Evolutionary conservation across 1,140 invertebrate species (phyloP), one percentile per base, ranked within the genome.

Genomic region (Leucophenga varia): DNA sequence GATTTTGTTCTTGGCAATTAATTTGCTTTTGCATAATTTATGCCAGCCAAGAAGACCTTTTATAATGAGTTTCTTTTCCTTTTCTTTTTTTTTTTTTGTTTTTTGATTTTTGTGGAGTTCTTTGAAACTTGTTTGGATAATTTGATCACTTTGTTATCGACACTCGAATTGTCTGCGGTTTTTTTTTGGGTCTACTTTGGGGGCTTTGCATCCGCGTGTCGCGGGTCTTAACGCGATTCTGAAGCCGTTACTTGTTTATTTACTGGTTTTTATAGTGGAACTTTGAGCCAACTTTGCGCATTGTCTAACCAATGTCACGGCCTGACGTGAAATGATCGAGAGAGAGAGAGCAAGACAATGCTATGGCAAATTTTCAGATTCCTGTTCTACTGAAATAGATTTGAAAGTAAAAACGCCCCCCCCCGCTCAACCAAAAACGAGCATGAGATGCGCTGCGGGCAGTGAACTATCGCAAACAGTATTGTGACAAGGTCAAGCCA

Each of bases 251-350:
- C 59, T 65, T 63, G 63, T 67, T 65, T 63, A 54, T 67, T 63
- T 65, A 56, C 63, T 63, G 61, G 61, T 67, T 65, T 65, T 65
- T 65, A 65, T 65, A 65, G 63, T 45, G 47, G 55, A 65, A 65
- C 63, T 61, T 31, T 52, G 32, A 45, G 38, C 44, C 30, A 47
- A 35, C 21, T 47, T 31, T 52, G 22, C 18, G 25, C 49, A 35
- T 55, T 55, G 40, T 52, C 50, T 61, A 50, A 40, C 58, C 57
- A 64, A 61, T 64, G 54, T 58, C 61, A 44, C 18, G 31, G 52
- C 28, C 41, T 48, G 32, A 31, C 39, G 38, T 43, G 21, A 21
- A 25, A 16, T n/a, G 38, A 12, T 43, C 8, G 28, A 12, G 10
- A n/a, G 2, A 12, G n/a, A n/a, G n/a, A n/a, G n/a, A n/a, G n/a